These are phyloP conservation scores for Pygocentrus nattereri DNA, from an alignment of 2,797 vertebrate species.

Conservation along the genomic window DNA sequence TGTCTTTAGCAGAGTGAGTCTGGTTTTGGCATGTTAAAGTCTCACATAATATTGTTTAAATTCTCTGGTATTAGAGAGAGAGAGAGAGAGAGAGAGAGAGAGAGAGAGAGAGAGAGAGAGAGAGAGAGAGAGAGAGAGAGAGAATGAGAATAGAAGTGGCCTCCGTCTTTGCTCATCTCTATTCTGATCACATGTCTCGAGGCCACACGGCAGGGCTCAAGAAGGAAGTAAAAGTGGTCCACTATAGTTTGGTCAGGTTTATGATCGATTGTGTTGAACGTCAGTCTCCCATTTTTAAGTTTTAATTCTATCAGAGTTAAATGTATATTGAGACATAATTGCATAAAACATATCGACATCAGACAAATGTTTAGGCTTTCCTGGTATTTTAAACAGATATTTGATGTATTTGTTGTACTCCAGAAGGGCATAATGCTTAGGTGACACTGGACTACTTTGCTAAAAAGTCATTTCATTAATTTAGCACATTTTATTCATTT, in stretches of 20 bases:
- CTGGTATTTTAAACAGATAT: no score
- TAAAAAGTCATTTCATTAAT: no score
- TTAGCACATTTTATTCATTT: no score
- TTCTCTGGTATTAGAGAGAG: background rate
- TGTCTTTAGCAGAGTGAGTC: no score
- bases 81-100: no score
- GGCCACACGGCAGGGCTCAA: background rate
- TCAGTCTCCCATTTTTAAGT: background rate
- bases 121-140: background rate
- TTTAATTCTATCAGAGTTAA: no score
- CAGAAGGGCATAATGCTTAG: no score
- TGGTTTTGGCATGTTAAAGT: background rate
- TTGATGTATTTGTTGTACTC: no score
- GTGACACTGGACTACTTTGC: no score
- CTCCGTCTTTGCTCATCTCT: background rate
- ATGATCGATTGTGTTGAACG: background rate
- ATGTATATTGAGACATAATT: no score
- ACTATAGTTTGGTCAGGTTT: background rate
- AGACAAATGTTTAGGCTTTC: no score
- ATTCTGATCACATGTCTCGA: conserved; percentile 3
- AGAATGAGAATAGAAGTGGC: background rate
- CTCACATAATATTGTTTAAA: background rate
- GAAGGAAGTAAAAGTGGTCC: background rate
- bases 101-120: background rate
- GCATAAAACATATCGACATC: no score